A percentile compares a stretch with the other conserved stretches of the same genome.
phyloP scores from a whole-genome alignment of 1,140 invertebrate species.

The Pseudomyrmex flavicornis region DNA sequence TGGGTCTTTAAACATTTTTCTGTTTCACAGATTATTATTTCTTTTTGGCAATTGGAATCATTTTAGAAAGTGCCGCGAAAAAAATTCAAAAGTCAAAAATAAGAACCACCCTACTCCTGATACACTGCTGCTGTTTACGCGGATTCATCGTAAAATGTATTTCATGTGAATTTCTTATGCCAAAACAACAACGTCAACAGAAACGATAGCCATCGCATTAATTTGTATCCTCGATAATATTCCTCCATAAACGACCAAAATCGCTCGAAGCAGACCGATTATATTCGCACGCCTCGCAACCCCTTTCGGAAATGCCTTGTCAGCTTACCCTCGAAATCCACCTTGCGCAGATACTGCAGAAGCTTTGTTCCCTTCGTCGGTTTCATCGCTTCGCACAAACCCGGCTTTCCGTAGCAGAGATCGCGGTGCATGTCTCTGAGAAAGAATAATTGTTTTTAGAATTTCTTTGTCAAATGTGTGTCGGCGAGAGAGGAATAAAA shows the following conservation, averaged over 20 bases:
- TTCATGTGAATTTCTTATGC: not conserved
- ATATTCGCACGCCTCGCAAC: constrained; percentile 15
- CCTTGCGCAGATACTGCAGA: constrained; percentile 92
- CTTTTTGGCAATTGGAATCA: too few relatives aligned
- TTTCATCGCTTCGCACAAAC: constrained; percentile 94
- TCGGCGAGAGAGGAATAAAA: not conserved
- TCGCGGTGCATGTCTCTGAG: constrained; percentile 93
- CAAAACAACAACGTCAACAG: not conserved
- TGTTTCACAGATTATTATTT: too few relatives aligned
- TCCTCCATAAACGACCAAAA: not conserved
- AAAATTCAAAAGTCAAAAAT: too few relatives aligned
- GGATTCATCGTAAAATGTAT: not conserved
- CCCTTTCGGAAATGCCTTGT: constrained; percentile 1
- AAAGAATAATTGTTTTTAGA: not conserved
- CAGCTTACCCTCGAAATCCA: constrained; percentile 92
- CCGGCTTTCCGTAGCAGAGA: constrained; percentile 89
- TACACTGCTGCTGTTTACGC: too few relatives aligned
- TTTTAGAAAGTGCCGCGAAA: too few relatives aligned
- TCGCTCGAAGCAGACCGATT: not conserved
- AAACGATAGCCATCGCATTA: not conserved
- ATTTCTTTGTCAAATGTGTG: not conserved
- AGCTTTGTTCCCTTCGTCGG: constrained; percentile 94
- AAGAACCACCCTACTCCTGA: too few relatives aligned
- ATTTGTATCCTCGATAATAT: constrained; percentile 70
- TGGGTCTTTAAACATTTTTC: too few relatives aligned